Conservation (phyloP, 2,797 vertebrate species). For the Lutjanus campechanus region DNA sequence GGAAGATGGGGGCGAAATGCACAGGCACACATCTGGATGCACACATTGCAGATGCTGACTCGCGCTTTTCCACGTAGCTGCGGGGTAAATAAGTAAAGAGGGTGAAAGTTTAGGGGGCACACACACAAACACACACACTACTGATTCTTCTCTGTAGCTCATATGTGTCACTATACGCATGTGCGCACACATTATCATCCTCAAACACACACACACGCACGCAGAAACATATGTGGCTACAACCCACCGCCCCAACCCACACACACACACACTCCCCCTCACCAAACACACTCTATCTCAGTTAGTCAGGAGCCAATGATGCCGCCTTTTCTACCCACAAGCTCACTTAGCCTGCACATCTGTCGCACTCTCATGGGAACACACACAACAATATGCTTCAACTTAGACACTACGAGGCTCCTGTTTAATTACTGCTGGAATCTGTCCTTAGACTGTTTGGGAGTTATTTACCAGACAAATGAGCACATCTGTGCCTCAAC, state of each 20-base stretch:
- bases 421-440: slow-evolving; percentile 66
- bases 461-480: slow-evolving; percentile 61
- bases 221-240: slow-evolving; percentile 25
- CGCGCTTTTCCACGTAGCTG: slow-evolving; percentile 13
- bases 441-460: slow-evolving; percentile 56
- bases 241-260: background rate
- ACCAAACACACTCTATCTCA: slow-evolving; percentile 27
- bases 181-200: slow-evolving; percentile 48
- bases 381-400: slow-evolving; percentile 66
- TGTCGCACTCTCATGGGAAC: slow-evolving; percentile 65
- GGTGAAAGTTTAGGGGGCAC: slow-evolving; percentile 19
- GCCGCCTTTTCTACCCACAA: slow-evolving; percentile 43
- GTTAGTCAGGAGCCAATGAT: slow-evolving; percentile 50
- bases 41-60: slow-evolving; percentile 41
- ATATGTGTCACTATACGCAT: slow-evolving; percentile 41
- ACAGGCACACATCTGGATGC: slow-evolving; percentile 54
- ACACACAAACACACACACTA: slow-evolving; percentile 14
- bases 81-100: slow-evolving; percentile 34
- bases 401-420: slow-evolving; percentile 51
- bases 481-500: slow-evolving; percentile 57
- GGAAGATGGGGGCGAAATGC: slow-evolving; percentile 46
- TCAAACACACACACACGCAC: slow-evolving; percentile 44
- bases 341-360: slow-evolving; percentile 71
- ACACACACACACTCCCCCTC: slow-evolving; percentile 19
- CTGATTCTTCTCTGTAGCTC: slow-evolving; percentile 31